Base-by-base conservation (phyloP, 2,888 invertebrate species). In the Tinea trinotella region DNA sequence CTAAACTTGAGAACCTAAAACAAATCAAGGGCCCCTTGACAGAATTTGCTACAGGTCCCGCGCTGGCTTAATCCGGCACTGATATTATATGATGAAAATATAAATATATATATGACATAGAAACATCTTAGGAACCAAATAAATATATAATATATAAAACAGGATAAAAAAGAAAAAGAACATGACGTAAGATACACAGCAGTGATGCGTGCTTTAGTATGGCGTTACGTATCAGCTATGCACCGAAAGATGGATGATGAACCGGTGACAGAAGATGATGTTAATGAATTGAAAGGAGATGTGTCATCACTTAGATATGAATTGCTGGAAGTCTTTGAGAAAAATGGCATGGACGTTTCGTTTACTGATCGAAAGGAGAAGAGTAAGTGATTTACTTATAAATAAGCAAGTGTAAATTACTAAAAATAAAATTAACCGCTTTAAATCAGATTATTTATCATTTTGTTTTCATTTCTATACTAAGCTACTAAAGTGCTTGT, bases 241-340 rank as follows among this genome's bases (percentile, higher is more conserved):
- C 96, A 97, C 67, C 89, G 94, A 44, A 91, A 91, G 69, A 90
- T 90, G 67, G 95, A 96, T 61, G 92, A 94, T 62, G 93, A 93
- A 53, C 89, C 92, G 0, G 96, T 98, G 0, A 96, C 96, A 0
- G 98, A 98, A 72, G 98, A 98, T 63, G 94, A 96, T 66, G 89
- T 98, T 57, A 97, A 97, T 65, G 98, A 98, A 78, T 90, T 98
- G 22, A 98, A 98, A 74, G 93, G 94, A 63, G 98, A 98, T 64
- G 93, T 98, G 40, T 96, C 96, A 0, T 91, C 97, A 0, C 92
- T 98, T 87, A 90, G 96, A 60, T 98, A 94, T 68, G 97, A 98
- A 71, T 88, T 98, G 60, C 84, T 98, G 0, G 97, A 97, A 63
- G 93, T 98, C 24, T 90, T 98, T 50, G 90, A 91, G 59, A 92